These are phyloP conservation scores for Alethe castanea DNA, from an alignment of 2,113 vertebrate genomes.

Conservation along the genomic window DNA sequence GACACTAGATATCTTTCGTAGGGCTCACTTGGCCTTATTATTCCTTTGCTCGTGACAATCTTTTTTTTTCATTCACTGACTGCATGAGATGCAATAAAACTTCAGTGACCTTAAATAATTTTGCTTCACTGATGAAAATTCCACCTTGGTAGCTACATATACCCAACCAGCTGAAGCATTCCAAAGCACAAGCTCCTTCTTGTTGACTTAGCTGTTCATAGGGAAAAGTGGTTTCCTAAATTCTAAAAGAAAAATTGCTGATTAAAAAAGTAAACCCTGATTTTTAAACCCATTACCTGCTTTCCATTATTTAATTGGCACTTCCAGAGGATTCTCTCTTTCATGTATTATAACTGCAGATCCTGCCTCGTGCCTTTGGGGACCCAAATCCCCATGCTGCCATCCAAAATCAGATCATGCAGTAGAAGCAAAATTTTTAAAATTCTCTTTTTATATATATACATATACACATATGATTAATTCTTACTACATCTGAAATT, in stretches of 20 bases:
- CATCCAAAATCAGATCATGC: background rate
- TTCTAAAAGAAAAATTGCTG: background rate
- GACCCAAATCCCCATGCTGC: background rate
- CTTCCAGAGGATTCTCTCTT: background rate
- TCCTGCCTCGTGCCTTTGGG: background rate
- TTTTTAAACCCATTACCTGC: background rate
- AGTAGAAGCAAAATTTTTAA: background rate
- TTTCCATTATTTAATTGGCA: background rate
- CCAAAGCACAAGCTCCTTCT: background rate
- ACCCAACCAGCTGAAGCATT: background rate
- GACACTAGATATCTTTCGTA: background rate
- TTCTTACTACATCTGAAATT: background rate
- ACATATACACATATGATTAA: background rate
- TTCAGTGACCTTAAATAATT: background rate
- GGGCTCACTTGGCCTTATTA: background rate
- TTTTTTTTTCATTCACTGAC: background rate
- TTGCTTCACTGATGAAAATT: background rate
- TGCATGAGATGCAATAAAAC: background rate
- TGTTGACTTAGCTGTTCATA: background rate
- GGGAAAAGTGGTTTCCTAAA: background rate
- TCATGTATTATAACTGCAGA: background rate
- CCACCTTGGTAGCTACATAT: background rate
- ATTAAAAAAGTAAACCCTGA: background rate
- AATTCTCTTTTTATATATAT: rapidly evolving
- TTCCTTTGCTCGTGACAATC: background rate